These are phyloP conservation scores for Abrostola triplasia DNA, from an alignment of 2,888 invertebrate species.

Conservation along the genomic window DNA sequence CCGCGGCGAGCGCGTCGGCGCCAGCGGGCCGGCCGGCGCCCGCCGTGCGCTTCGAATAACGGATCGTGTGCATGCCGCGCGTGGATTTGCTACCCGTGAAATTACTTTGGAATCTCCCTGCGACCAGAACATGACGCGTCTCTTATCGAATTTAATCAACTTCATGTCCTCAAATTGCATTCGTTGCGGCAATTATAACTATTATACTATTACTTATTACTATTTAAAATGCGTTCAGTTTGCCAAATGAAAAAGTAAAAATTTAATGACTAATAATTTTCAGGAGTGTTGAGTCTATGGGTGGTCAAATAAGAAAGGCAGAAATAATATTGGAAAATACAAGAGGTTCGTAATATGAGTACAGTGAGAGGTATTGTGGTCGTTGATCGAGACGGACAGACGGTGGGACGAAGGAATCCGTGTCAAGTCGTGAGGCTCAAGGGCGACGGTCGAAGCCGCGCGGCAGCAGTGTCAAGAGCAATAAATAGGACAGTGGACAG, in stretches of 20 bases:
- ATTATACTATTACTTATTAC: too few relatives aligned
- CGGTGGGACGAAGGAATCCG: conserved; percentile 49
- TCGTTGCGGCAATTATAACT: too few relatives aligned
- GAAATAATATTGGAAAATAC: conserved; percentile 7
- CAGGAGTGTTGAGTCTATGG: too few relatives aligned
- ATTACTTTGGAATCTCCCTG: conserved; percentile 37
- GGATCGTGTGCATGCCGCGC: conserved; percentile 63
- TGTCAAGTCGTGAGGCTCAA: conserved; percentile 66
- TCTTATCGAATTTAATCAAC: conserved; percentile 33
- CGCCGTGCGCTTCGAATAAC: conserved; percentile 61
- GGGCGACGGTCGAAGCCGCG: conserved; percentile 56
- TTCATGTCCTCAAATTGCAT: conserved; percentile 29
- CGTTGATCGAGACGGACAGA: conserved; percentile 29
- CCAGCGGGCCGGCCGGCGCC: conserved; percentile 44
- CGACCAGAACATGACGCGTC: conserved; percentile 23
- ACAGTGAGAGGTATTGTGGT: conserved; percentile 32
- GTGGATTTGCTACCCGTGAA: conserved; percentile 54
- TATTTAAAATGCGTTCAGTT: too few relatives aligned
- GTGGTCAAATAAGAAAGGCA: too few relatives aligned
- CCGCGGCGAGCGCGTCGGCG: conserved; percentile 34
- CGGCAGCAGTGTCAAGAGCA: conserved; percentile 53
- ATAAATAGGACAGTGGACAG: conserved; percentile 51
- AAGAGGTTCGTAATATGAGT: conserved; percentile 25
- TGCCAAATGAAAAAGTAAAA: too few relatives aligned
- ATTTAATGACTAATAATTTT: too few relatives aligned